Evolutionary conservation across 2,797 vertebrate species (phyloP).

Genomic region (Lerista edwardsae): DNA sequence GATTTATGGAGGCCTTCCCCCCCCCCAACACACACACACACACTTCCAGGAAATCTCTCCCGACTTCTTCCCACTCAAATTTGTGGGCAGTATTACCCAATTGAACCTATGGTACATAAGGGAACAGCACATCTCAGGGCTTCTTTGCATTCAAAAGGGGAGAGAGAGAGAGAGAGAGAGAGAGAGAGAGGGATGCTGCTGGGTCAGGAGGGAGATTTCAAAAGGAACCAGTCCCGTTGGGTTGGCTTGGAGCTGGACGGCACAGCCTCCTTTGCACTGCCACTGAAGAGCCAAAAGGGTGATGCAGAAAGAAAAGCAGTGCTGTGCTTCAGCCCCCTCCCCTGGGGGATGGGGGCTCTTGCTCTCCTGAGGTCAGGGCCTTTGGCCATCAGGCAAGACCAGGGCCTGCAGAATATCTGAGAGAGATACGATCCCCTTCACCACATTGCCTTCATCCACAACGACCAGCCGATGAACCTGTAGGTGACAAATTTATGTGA

Average conservation of each 20-base stretch:
- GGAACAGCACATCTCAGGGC: neutral
- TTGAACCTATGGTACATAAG: neutral
- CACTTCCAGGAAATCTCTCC: neutral
- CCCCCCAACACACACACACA: too few relatives aligned
- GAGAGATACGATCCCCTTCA: constrained; percentile 94
- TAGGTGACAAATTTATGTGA: neutral
- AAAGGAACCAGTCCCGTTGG: neutral
- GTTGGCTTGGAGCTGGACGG: neutral
- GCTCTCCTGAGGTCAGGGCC: constrained; percentile 65
- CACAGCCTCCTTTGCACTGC: neutral
- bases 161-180: neutral
- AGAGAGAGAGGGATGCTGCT: neutral
- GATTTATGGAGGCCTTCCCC: neutral
- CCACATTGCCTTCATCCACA: constrained; percentile 92
- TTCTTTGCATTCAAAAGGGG: neutral
- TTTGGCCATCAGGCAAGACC: constrained; percentile 85
- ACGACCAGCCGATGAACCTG: constrained; percentile 96
- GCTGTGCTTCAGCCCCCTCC: neutral
- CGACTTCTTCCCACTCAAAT: neutral
- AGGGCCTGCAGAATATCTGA: constrained; percentile 95
- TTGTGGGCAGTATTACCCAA: neutral
- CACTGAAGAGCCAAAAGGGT: neutral
- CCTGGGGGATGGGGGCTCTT: neutral
- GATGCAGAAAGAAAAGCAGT: neutral
- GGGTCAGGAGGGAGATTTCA: neutral